These are phyloP conservation scores for Metridium senile DNA, from an alignment of 92 coral and sea anemone genomes.

Conservation along the genomic window DNA sequence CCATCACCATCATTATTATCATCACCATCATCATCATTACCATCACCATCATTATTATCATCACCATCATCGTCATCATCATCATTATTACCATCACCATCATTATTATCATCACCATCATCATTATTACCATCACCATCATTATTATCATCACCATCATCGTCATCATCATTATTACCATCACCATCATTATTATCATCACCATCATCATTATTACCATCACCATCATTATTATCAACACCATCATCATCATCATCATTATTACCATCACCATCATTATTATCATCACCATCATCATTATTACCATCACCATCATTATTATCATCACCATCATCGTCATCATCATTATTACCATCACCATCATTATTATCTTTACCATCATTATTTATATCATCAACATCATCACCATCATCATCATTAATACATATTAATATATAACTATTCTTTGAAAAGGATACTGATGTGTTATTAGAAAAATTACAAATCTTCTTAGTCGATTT, in stretches of 20 bases:
- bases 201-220: not conserved
- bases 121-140: not conserved
- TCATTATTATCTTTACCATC: not conserved
- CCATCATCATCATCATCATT: not conserved
- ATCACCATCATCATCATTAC: too few species aligned
- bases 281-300: not conserved
- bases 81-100: too few species aligned
- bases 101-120: too few species aligned
- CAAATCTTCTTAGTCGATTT: conserved; percentile 90
- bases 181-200: not conserved
- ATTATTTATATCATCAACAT: not conserved
- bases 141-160: not conserved
- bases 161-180: not conserved
- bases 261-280: not conserved
- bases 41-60: too few species aligned
- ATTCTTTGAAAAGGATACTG: conserved; percentile 87
- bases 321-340: not conserved
- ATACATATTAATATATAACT: not conserved
- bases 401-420: not conserved
- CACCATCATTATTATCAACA: not conserved
- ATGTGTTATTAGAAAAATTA: conserved; percentile 96
- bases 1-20: too few species aligned
- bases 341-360: not conserved
- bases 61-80: too few species aligned
- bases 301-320: not conserved